Conservation (phyloP, 2,888 invertebrate genomes). For the Parnassius apollo region DNA sequence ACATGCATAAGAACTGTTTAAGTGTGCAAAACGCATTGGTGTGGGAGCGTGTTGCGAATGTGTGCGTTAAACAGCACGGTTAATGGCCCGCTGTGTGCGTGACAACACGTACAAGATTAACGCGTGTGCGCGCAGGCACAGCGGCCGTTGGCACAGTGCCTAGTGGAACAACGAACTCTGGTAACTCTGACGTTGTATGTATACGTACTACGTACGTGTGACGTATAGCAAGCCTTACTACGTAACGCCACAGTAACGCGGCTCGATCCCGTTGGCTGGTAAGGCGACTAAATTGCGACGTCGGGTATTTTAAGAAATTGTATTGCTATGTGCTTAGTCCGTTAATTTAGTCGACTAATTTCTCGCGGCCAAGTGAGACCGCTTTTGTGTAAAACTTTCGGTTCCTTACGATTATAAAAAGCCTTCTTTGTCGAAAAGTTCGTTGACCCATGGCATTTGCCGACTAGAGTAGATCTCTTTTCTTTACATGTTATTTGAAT, state of each 20-base stretch:
- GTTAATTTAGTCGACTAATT: conserved; percentile 29
- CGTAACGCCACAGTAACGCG: conserved; percentile 48
- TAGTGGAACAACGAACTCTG: conserved; percentile 75
- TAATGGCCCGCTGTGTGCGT: conserved; percentile 32
- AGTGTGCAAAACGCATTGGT: conserved; percentile 34
- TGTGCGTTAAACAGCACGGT: conserved; percentile 39
- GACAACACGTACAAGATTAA: conserved; percentile 37
- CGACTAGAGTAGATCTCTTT: conserved; percentile 36
- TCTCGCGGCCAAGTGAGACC: conserved; percentile 2
- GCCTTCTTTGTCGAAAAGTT: conserved; percentile 50
- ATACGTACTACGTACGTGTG: conserved; percentile 36
- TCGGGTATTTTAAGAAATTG: conserved; percentile 24
- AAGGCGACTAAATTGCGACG: conserved; percentile 46
- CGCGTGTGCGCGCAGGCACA: conserved; percentile 47
- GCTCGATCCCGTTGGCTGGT: conserved; percentile 53
- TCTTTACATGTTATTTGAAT: conserved; percentile 26
- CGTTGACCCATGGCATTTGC: conserved; percentile 41
- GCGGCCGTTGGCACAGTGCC: conserved; percentile 78
- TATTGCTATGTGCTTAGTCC: conserved; percentile 7
- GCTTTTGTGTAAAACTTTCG: conserved; percentile 35
- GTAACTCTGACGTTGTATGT: conserved; percentile 56
- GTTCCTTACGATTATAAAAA: conserved; percentile 36
- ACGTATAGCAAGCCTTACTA: conserved; percentile 48
- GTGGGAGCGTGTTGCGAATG: conserved; percentile 31
- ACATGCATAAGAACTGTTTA: conserved; percentile 31